phyloP scores from a whole-genome alignment of 2,797 vertebrate genomes.

The Chloroceryle inda region DNA sequence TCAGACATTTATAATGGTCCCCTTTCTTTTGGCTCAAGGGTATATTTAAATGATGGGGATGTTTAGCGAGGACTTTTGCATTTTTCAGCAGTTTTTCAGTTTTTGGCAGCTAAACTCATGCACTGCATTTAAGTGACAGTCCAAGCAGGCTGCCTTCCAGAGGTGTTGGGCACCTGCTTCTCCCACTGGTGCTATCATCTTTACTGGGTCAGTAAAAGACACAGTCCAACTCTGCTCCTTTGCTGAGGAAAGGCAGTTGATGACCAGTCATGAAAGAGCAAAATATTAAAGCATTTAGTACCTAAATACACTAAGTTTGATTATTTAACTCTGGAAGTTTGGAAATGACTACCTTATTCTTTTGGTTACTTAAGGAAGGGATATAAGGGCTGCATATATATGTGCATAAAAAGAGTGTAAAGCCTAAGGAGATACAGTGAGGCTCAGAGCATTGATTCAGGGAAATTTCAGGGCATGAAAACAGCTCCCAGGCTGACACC shows the following conservation, averaged over 20 bases:
- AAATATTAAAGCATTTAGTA: background rate
- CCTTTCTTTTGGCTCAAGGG: background rate
- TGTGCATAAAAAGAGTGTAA: background rate
- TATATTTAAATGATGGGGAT: background rate
- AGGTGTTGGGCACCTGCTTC: background rate
- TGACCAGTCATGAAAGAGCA: background rate
- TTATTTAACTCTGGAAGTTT: background rate
- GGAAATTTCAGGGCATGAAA: background rate
- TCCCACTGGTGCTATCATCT: background rate
- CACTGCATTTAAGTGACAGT: background rate
- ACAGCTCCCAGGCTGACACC: background rate
- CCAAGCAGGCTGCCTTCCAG: background rate
- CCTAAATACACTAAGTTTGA: background rate
- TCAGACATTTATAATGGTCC: background rate
- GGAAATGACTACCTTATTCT: background rate
- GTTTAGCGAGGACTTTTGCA: background rate
- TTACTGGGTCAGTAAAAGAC: background rate
- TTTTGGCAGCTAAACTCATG: background rate
- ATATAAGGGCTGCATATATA: background rate
- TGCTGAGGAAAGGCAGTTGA: background rate
- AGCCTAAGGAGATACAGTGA: background rate
- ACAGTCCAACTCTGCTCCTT: background rate
- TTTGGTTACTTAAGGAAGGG: background rate
- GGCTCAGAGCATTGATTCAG: background rate
- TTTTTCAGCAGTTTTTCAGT: background rate